Percentiles rank a stretch among this genome's conserved stretches.
phyloP scores from a whole-genome alignment of 1,140 invertebrate genomes.

The Hormaphis cornu region DNA sequence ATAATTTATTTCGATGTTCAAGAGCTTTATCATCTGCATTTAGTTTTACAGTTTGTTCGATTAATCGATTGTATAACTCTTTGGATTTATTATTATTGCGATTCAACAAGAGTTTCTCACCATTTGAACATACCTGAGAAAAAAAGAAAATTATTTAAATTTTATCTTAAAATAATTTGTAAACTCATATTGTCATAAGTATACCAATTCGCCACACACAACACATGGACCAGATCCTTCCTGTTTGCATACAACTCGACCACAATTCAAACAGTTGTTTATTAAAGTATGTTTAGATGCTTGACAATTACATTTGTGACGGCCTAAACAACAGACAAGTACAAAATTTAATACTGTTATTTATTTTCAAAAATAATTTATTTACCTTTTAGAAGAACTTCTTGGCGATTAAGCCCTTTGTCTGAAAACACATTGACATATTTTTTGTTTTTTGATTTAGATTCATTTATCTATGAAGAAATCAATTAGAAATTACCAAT shows the following conservation, averaged over 20 bases:
- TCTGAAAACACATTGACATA: slow-evolving; percentile 64
- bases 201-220: slow-evolving; percentile 76
- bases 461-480: slow-evolving; percentile 42
- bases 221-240: slow-evolving; percentile 94
- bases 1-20: slow-evolving; percentile 66
- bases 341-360: slow-evolving; percentile 29
- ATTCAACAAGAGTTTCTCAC: slow-evolving; percentile 59
- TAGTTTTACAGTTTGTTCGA: slow-evolving; percentile 44
- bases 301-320: slow-evolving; percentile 84
- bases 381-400: slow-evolving; percentile 56
- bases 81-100: slow-evolving; percentile 59
- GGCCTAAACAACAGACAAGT: slow-evolving; percentile 51
- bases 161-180: neutral
- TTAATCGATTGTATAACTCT: slow-evolving; percentile 51
- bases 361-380: slow-evolving; percentile 27
- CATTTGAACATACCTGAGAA: slow-evolving; percentile 59
- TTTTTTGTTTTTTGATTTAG: slow-evolving; percentile 60
- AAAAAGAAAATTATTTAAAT: neutral
- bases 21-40: slow-evolving; percentile 54
- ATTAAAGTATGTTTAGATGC: slow-evolving; percentile 81
- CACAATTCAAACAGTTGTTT: slow-evolving; percentile 90
- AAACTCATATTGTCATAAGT: neutral
- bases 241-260: slow-evolving; percentile 87
- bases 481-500: slow-evolving; percentile 42
- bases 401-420: slow-evolving; percentile 57